A percentile compares a stretch with the other conserved stretches of the same genome.
Conservation (phyloP, 2,888 invertebrate genomes). For the Conchocele bisecta region DNA sequence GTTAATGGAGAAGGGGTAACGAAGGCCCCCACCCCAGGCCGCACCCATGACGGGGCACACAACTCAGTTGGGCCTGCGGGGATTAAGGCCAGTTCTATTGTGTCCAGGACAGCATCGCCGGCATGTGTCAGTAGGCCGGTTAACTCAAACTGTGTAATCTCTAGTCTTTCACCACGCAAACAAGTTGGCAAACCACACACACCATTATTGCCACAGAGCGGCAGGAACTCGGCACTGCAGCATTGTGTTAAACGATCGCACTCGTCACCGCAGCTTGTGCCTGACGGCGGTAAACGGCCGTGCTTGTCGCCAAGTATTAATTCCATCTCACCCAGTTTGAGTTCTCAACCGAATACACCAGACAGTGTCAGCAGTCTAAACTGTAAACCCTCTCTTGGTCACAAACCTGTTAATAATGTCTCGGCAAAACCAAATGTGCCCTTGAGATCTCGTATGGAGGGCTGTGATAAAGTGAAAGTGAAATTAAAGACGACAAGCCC, state of each 20-base stretch:
- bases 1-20: constrained; percentile 75
- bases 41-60: constrained; percentile 43
- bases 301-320: constrained; percentile 52
- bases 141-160: constrained; percentile 61
- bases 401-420: too few species aligned
- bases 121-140: constrained; percentile 45
- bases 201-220: constrained; percentile 48
- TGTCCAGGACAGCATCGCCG: constrained; percentile 25
- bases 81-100: constrained; percentile 1
- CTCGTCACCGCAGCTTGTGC: constrained; percentile 44
- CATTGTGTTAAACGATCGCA: constrained; percentile 44
- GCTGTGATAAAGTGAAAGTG: too few species aligned
- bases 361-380: constrained; percentile 54
- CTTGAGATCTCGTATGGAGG: too few species aligned
- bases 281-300: constrained; percentile 45
- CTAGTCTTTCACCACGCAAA: constrained; percentile 67
- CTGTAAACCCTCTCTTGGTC: constrained; percentile 17
- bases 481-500: too few species aligned
- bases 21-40: constrained; percentile 11
- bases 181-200: constrained; percentile 52
- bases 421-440: too few species aligned
- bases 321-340: not conserved
- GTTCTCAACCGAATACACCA: constrained; percentile 50
- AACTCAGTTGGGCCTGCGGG: constrained; percentile 56
- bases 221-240: constrained; percentile 30